Evolutionary conservation across 2,113 vertebrate species (phyloP).

Genomic region (Misgurnus mizolepis): DNA sequence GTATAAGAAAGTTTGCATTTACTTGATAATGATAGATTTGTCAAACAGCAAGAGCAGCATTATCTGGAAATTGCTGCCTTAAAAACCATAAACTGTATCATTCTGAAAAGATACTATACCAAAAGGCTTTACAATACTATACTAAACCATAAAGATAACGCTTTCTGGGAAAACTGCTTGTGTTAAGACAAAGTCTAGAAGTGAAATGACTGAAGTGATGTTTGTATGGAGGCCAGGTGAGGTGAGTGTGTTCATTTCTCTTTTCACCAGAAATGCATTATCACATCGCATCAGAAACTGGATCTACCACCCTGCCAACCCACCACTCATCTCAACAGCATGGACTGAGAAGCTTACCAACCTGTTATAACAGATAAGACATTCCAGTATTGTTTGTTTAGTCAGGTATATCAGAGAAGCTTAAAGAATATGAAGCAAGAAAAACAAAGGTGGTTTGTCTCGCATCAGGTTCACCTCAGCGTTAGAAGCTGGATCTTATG

Average conservation of each 20-base stretch:
- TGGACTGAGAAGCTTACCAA: background rate
- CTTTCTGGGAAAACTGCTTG: background rate
- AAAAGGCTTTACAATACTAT: no score
- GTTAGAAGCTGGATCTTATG: conserved; percentile 12
- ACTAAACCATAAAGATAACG: background rate
- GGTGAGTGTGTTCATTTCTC: background rate
- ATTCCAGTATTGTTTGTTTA: background rate
- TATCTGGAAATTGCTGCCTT: no score
- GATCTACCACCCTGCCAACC: conserved; percentile 14
- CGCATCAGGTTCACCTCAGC: background rate
- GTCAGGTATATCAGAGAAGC: background rate
- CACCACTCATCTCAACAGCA: background rate
- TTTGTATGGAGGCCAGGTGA: background rate
- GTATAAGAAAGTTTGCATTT: background rate
- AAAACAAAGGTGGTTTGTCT: background rate
- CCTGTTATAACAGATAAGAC: background rate
- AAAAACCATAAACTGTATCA: background rate
- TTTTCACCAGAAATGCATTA: background rate
- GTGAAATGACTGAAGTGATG: background rate
- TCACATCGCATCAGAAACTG: background rate
- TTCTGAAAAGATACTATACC: background rate
- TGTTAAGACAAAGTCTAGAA: no score
- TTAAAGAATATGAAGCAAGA: background rate
- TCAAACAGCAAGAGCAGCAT: no score
- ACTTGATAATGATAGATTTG: no score